Conservation (phyloP, 1,140 invertebrate genomes). For the Asobara japonica region DNA sequence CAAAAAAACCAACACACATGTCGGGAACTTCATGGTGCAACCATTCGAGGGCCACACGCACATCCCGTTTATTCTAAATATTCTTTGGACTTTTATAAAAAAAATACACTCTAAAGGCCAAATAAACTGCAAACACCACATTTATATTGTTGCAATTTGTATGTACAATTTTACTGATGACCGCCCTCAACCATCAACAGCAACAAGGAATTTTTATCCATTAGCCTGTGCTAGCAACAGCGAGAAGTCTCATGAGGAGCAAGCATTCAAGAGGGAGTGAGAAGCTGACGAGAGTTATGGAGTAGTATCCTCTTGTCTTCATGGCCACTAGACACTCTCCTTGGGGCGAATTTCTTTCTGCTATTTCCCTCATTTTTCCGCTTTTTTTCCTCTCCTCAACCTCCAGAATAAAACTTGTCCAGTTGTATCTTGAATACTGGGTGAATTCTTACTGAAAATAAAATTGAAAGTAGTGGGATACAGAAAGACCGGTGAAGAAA, state of each 20-base stretch:
- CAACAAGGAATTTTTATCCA: not conserved
- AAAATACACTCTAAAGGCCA: too few species aligned
- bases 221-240: not conserved
- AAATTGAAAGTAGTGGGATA: not conserved
- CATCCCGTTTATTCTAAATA: too few species aligned
- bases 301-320: not conserved
- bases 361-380: not conserved
- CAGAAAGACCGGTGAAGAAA: not conserved
- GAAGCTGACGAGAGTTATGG: not conserved
- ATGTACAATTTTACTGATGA: too few species aligned
- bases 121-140: too few species aligned
- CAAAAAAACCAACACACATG: too few species aligned
- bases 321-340: not conserved
- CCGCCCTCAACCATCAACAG: not conserved
- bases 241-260: not conserved
- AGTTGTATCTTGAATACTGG: not conserved
- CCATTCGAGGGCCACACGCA: too few species aligned
- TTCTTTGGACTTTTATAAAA: too few species aligned
- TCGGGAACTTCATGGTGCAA: too few species aligned
- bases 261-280: not conserved
- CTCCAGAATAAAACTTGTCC: not conserved
- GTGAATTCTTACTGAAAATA: not conserved
- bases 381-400: not conserved
- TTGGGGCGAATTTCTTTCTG: not conserved
- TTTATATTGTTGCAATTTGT: too few species aligned